Evolutionary conservation across 2,113 vertebrate genomes (phyloP), one percentile per base, ranked within the genome.

Genomic region (Paraplagusia blochii): DNA sequence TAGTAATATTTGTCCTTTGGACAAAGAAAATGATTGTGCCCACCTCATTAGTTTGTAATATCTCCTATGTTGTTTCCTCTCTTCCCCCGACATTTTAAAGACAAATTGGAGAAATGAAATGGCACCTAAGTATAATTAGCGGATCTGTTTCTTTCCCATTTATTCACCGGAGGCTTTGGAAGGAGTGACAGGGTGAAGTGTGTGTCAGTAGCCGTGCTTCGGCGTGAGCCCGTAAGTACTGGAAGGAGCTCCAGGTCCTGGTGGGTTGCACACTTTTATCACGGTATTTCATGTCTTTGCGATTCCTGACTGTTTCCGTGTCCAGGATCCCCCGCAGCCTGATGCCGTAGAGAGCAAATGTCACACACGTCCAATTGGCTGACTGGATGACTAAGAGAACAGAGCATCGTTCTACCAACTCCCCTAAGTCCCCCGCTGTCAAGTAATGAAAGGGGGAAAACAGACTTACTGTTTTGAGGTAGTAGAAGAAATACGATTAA

Each of bases 291-390:
- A 45, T 58, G 60, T 40, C 45, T 59, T 40, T 50, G 53, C 45
- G 45, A 59, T 48, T 67, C 46, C 13, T 16, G 9, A 48, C 48
- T 36, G 38, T 43, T 43, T 58, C 53, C 63, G 63, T 55, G 49
- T 63, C 38, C 63, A 35, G n/a, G 58, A 73, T 35, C 55, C 44
- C 69, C 76, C 8, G 58, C 74, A 75, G 76, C 42, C 58, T 56
- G 44, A 4, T 40, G 29, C 75, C 1, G 61, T 22, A 10, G 22
- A 1, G 5, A 58, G 48, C 71, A 67, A 76, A 73, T 67, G 72
- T 58, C 47, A 40, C 53, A 44, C 53, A 6, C 22, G 6, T 29
- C 22, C 22, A 29, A 29, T 55, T 4, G n/a, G 12, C 42, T 13
- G 34, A 45, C 44, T n/a, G 14, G 0, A 58, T 7, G n/a, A 58